A percentile compares a stretch with the other conserved stretches of the same genome.
Conservation (phyloP, 35 echinoderm and acorn worm species). For the Apostichopus californicus region DNA sequence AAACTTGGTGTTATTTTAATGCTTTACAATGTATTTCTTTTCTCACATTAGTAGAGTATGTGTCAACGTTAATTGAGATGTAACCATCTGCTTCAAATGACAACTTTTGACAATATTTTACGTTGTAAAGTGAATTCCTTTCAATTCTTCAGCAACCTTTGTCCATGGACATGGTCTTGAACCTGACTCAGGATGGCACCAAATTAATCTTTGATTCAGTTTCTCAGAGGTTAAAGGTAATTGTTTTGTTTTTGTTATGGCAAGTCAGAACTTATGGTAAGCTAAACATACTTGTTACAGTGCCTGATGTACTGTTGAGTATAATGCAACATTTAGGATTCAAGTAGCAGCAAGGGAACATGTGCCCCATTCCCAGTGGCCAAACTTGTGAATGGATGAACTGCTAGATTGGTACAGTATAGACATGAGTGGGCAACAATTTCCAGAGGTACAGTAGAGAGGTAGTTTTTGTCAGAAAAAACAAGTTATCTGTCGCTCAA, state of each 20-base stretch:
- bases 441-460: too few species aligned
- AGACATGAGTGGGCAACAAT: too few species aligned
- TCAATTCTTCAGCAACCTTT: slow-evolving; percentile 66
- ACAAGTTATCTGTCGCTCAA: too few species aligned
- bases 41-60: neutral
- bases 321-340: neutral
- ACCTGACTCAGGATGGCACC: slow-evolving; percentile 93
- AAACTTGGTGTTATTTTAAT: too few species aligned
- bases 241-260: too few species aligned
- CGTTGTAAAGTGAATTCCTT: neutral
- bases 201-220: slow-evolving; percentile 90
- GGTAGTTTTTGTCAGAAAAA: too few species aligned
- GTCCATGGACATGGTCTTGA: slow-evolving; percentile 86
- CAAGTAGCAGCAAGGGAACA: too few species aligned
- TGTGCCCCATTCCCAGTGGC: too few species aligned
- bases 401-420: too few species aligned
- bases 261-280: too few species aligned
- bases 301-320: neutral
- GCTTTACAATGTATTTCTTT: neutral
- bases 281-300: neutral
- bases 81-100: neutral
- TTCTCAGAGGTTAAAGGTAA: slow-evolving; percentile 81
- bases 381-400: too few species aligned
- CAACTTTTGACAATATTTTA: neutral
- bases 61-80: neutral